Evolutionary conservation across 1,140 invertebrate genomes (phyloP).

Genomic region (Bicyclus anynana): DNA sequence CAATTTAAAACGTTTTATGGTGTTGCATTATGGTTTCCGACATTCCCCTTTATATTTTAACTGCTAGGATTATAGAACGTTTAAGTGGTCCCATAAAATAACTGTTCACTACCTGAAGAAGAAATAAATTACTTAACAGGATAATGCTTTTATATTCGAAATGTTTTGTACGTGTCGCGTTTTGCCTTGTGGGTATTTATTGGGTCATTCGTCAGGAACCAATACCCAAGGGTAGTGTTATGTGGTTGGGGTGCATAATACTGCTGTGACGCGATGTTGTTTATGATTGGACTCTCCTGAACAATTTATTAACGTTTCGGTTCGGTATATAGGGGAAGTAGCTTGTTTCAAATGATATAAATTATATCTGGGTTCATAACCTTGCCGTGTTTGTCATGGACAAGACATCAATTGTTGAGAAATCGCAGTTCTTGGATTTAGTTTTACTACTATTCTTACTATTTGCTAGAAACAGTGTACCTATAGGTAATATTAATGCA

Average conservation of each 20-base stretch:
- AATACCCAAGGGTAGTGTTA: conserved; percentile 61
- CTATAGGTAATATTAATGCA: too few species aligned
- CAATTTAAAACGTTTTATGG: conserved; percentile 58
- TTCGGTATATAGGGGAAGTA: conserved; percentile 24
- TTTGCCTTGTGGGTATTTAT: conserved; percentile 70
- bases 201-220: conserved; percentile 67
- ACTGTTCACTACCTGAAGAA: conserved; percentile 64
- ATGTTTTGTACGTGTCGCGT: conserved; percentile 70
- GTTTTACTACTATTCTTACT: too few species aligned
- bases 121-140: conserved; percentile 75
- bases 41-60: conserved; percentile 63
- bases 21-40: conserved; percentile 51
- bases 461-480: too few species aligned
- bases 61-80: conserved; percentile 63
- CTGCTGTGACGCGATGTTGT: conserved; percentile 46
- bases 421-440: too few species aligned
- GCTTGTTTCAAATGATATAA: neutral
- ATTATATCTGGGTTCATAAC: neutral
- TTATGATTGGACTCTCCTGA: conserved; percentile 54
- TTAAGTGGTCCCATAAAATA: conserved; percentile 69
- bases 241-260: conserved; percentile 70
- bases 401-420: too few species aligned
- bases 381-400: too few species aligned
- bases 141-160: conserved; percentile 72
- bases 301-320: conserved; percentile 56